phyloP scores from a whole-genome alignment of 2,797 vertebrate genomes.

The Poecile montanus region DNA sequence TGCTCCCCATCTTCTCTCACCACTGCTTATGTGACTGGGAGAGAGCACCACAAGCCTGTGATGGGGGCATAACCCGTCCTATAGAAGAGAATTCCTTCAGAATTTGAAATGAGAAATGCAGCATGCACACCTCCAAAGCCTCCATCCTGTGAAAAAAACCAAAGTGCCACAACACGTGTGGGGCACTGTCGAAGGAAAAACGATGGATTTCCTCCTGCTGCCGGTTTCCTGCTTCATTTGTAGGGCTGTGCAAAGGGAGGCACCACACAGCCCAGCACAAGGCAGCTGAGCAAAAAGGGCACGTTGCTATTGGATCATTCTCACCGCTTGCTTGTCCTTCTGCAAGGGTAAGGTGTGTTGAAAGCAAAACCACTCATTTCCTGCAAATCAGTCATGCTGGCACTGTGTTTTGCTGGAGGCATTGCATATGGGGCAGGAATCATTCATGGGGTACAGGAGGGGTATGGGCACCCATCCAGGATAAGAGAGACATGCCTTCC shows the following conservation, averaged over 20 bases:
- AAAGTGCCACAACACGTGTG: background rate
- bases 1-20: background rate
- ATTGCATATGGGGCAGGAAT: background rate
- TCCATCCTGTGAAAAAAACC: background rate
- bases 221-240: constrained; percentile 33
- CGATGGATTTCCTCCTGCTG: constrained; percentile 6
- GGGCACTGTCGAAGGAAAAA: constrained; percentile 1
- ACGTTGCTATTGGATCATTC: background rate
- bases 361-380: background rate
- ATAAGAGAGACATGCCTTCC: background rate
- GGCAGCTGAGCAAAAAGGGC: background rate
- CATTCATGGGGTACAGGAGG: background rate
- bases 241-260: background rate
- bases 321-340: background rate
- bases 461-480: accelerated
- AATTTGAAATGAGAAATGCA: background rate
- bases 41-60: background rate
- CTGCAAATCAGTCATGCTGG: background rate
- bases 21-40: background rate
- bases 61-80: background rate
- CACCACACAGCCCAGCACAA: background rate
- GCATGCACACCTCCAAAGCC: background rate
- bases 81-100: background rate
- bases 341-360: background rate
- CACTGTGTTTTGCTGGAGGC: background rate